Base-by-base conservation (phyloP, 2,113 vertebrate species). In the Ovis canadensis region DNA sequence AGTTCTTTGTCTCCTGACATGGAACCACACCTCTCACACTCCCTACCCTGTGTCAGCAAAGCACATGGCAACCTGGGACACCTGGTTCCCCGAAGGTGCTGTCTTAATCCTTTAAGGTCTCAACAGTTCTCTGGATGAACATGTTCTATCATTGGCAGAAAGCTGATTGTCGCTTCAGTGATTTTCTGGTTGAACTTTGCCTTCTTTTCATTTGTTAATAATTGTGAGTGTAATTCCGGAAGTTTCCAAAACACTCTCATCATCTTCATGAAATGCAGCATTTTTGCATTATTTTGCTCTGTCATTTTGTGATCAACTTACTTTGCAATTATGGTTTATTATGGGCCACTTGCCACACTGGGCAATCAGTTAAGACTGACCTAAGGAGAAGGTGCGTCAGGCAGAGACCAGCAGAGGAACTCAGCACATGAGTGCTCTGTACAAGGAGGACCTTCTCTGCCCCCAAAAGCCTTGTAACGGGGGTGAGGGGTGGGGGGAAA, bases 361-460 rank as follows among this genome's bases (percentile, higher is more conserved):
- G 45, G 52, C 12, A 36, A 8, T 9, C 52, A 14, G 45, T 3
- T 6, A 7, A 59, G 43, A 43, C 13, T 2, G 48, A 2, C 57
- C 40, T 2, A 2, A 2, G 15, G 15, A 6, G 67, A 2, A 15
- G 11, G 36, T 3, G 29, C 4, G 0, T 23, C 1, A 8, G 17
- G 45, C 36, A n/a, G 57, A 36, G 54, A 33, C 3, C 40, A 5
- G 13, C 29, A 25, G 91, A 13, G 15, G 88, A 55, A n/a, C 3
- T 7, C 13, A 1, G 2, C 0, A 1, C 3, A 12, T 0, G 36
- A 8, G 13, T 0, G 3, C 27, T 23, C 19, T 15, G n/a, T 17
- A 7, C 1, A 29, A 8, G 14, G 9, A 33, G 0, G 9, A 16
- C 43, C 9, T 45, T 33, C 64, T 27, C 31, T 13, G 10, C 31